A percentile compares a stretch with the other conserved stretches of the same genome.
phyloP scores from a whole-genome alignment of 2,888 invertebrate genomes.

The Caradrina clavipalpis region DNA sequence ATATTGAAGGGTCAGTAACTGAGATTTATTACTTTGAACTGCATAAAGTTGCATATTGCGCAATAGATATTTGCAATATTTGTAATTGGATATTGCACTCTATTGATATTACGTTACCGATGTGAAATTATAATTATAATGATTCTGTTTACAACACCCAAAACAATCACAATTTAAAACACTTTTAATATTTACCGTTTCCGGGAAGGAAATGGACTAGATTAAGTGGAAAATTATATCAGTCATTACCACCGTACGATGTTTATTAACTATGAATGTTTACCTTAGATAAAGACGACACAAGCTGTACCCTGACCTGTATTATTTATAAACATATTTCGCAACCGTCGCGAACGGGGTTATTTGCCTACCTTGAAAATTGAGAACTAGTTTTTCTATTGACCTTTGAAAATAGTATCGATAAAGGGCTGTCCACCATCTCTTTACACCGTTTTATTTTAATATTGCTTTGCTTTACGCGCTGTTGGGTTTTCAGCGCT shows the following conservation, averaged over 20 bases:
- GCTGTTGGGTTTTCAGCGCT: too few species aligned
- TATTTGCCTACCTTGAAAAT: conserved; percentile 30
- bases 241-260: conserved; percentile 22
- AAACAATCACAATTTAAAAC: too few species aligned
- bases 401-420: neutral
- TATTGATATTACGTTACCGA: too few species aligned
- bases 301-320: conserved; percentile 11
- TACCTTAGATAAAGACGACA: conserved; percentile 46
- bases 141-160: too few species aligned
- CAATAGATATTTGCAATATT: too few species aligned
- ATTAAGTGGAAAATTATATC: conserved; percentile 16
- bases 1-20: conserved; percentile 2
- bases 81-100: too few species aligned
- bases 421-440: neutral
- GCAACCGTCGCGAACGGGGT: neutral
- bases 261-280: conserved; percentile 33
- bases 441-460: too few species aligned
- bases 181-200: neutral
- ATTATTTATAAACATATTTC: conserved; percentile 52
- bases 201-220: neutral
- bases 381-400: neutral
- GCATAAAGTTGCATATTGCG: neutral
- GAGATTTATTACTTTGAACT: neutral
- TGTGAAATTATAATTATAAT: too few species aligned
- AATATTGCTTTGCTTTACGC: too few species aligned